These are phyloP conservation scores for Sebastes wilsoni DNA, from an alignment of 2,797 vertebrate species.

Conservation along the genomic window DNA sequence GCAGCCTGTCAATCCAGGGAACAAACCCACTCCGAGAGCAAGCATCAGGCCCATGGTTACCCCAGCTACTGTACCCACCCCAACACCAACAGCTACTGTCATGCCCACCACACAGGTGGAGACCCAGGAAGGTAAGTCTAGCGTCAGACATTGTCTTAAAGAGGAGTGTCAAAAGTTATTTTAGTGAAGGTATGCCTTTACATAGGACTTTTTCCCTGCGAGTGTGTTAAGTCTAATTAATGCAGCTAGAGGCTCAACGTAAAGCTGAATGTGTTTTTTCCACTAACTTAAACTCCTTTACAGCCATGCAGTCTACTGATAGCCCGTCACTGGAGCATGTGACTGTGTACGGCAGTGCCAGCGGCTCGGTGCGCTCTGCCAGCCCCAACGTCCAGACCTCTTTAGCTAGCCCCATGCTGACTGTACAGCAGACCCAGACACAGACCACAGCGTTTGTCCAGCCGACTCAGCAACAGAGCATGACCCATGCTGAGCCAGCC, in stretches of 20 bases:
- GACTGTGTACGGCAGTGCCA: constrained; percentile 93
- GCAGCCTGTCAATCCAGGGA: constrained; percentile 92
- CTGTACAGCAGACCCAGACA: constrained; percentile 88
- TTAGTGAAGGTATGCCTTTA: not conserved
- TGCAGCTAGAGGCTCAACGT: not conserved
- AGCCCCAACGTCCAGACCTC: constrained; percentile 96
- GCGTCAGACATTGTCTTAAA: not conserved
- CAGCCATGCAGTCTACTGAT: constrained; percentile 92
- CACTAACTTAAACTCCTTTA: not conserved
- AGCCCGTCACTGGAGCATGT: constrained; percentile 92
- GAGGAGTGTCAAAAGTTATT: not conserved
- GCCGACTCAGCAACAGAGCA: constrained; percentile 95
- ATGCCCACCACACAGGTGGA: constrained; percentile 99
- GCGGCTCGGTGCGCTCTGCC: constrained; percentile 96
- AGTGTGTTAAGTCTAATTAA: not conserved
- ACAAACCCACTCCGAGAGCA: constrained; percentile 96
- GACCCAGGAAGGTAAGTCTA: constrained; percentile 89
- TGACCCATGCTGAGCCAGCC: constrained; percentile 88
- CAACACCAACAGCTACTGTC: constrained; percentile 96
- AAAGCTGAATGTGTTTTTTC: not conserved
- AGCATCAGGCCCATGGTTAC: constrained; percentile 99
- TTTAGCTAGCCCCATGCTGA: constrained; percentile 88
- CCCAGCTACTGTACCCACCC: constrained; percentile 92
- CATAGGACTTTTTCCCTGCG: not conserved
- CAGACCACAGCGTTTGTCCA: constrained; percentile 98